Base-by-base conservation (phyloP, 2,113 vertebrate species). In the Dipodomys merriami region DNA sequence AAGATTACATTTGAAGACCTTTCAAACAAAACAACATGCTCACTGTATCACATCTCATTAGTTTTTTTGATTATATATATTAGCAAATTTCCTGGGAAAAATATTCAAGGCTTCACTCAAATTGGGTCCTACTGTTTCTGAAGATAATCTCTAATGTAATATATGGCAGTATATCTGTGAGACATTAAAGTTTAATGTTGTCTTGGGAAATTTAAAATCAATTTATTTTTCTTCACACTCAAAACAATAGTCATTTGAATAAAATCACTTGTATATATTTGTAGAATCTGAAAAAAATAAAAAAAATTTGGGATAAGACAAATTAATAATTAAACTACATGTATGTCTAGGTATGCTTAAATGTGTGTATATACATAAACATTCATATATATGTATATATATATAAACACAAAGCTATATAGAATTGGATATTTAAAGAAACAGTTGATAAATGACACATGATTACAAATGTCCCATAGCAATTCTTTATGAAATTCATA, bases 51-150 rank as follows among this genome's bases (percentile, higher is more conserved):
- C 30, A 84, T 44, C 35, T 95, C 68, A 69, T 93, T 95, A 74
- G 94, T 94, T 84, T 72, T n/a, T 76, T 89, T 94, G 87, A 95
- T 95, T 97, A 95, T 90, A 94, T 94, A 93, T 29, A 94, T 97
- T 94, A 96, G 84, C 91, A 95, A 87, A 94, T 96, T 94, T 95
- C 87, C 74, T 91, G 81, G 81, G 81, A 82, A 93, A 95, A 93
- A 88, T 73, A 96, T 64, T 81, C 35, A 89, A 77, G 6, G 33
- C 72, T 83, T 95, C 39, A 73, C 83, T 94, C 72, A 95, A 92
- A 93, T 86, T 89, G 90, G 33, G 53, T 91, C 39, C 83, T 88
- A 95, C 91, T 91, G 74, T 95, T 94, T 92, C 86, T 83, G 49
- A 92, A 92, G 77, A 91, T 95, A 92, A 92, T 91, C 74, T 88